A percentile compares a stretch with the other conserved stretches of the same genome.
phyloP scores from a whole-genome alignment of 2,113 vertebrate genomes.

The Pachycephala philippinensis region DNA sequence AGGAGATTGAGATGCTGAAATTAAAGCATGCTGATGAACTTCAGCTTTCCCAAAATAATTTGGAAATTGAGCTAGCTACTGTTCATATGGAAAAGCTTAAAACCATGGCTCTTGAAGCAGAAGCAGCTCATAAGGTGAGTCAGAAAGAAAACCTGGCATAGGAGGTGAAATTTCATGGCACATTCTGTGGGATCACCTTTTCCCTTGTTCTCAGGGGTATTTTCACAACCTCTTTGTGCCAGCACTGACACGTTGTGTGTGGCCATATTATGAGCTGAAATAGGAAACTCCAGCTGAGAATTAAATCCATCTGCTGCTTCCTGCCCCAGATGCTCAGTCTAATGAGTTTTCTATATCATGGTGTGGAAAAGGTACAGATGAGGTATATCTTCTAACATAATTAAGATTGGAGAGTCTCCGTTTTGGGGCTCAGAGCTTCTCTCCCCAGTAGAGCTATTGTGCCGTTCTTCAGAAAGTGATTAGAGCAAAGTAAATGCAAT shows the following conservation, averaged over 20 bases:
- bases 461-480: background rate
- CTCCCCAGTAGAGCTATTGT: background rate
- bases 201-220: background rate
- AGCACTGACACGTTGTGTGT: background rate
- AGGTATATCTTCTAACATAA: background rate
- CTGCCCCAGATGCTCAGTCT: background rate
- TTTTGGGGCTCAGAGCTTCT: background rate
- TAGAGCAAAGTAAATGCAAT: background rate
- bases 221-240: background rate
- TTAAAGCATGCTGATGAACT: constrained; percentile 64
- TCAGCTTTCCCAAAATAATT: constrained; percentile 60
- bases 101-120: constrained; percentile 75
- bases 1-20: constrained; percentile 60
- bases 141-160: background rate
- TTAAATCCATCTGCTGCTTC: background rate
- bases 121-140: constrained; percentile 78
- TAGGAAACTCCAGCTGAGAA: background rate
- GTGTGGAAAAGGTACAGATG: background rate
- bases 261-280: background rate
- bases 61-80: constrained; percentile 69
- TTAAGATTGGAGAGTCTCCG: background rate
- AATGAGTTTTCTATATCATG: background rate
- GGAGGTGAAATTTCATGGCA: background rate
- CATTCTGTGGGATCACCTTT: background rate
- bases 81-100: constrained; percentile 76